Percentiles rank a stretch among this genome's conserved stretches.
Conservation (phyloP, 2,113 vertebrate genomes). For the Mus pahari region DNA sequence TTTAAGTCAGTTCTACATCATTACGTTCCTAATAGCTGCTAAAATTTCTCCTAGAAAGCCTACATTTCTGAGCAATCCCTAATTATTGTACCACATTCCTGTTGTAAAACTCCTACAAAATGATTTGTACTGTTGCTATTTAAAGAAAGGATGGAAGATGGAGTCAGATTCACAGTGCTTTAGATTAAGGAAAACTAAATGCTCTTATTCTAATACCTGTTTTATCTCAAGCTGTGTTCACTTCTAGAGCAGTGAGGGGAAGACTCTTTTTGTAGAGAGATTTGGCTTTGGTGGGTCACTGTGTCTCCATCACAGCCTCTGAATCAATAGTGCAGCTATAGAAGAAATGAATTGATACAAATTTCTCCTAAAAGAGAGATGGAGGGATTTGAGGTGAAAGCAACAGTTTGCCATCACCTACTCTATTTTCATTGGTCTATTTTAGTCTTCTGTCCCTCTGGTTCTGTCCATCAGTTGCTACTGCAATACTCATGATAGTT, state of each 20-base stretch:
- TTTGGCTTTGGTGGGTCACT: background rate
- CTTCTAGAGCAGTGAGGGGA: background rate
- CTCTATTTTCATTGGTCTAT: background rate
- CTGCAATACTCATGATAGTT: background rate
- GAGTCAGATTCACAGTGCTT: background rate
- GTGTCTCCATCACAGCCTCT: background rate
- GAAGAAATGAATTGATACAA: background rate
- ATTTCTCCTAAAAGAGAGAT: background rate
- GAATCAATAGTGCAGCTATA: background rate
- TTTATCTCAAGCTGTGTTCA: background rate
- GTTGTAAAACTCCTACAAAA: slow-evolving; percentile 36
- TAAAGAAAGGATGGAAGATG: background rate
- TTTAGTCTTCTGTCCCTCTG: background rate
- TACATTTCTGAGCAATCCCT: slow-evolving; percentile 42
- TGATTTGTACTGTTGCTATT: background rate
- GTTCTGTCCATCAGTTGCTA: background rate
- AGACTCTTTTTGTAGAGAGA: background rate
- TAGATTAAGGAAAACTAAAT: background rate
- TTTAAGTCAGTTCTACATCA: background rate
- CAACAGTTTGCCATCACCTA: background rate
- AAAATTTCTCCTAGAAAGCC: slow-evolving; percentile 15
- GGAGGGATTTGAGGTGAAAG: background rate
- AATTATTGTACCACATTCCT: background rate
- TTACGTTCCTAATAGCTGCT: slow-evolving; percentile 49
- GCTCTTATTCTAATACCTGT: background rate